phyloP scores from a whole-genome alignment of 2,113 vertebrate species.

The Gymnorhina tibicen region DNA sequence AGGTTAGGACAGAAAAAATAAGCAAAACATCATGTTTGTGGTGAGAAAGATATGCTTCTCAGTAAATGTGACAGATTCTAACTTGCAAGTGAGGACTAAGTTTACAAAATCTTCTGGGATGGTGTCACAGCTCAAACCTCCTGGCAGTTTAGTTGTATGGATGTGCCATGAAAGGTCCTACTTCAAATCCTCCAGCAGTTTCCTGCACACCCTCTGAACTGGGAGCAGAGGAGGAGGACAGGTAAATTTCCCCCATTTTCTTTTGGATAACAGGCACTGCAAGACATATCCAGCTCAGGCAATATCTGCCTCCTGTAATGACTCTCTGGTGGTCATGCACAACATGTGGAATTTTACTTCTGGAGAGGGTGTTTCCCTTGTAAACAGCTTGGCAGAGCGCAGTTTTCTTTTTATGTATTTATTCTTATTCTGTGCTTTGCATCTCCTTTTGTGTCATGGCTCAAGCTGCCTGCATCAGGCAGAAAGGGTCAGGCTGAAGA shows the following conservation, averaged over 20 bases:
- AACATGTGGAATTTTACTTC: neutral
- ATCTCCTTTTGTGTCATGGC: neutral
- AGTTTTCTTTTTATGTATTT: neutral
- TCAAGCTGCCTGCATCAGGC: neutral
- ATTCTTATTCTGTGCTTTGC: neutral
- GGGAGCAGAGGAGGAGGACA: neutral
- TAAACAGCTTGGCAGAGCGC: neutral
- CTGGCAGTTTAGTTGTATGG: neutral
- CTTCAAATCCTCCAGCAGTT: neutral
- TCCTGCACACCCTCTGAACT: neutral
- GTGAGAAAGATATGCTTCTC: neutral
- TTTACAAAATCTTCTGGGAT: neutral
- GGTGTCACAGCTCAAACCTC: neutral
- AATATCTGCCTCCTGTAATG: neutral
- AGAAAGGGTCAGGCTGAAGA: neutral
- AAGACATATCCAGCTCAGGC: neutral
- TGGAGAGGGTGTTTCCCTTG: neutral
- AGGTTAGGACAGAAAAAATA: neutral
- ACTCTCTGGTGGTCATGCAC: rapidly evolving
- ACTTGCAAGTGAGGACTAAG: neutral
- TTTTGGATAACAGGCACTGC: neutral
- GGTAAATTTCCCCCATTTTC: neutral
- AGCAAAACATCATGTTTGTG: neutral
- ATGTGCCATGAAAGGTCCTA: neutral
- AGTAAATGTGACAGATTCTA: neutral